Percentiles rank a stretch among this genome's conserved stretches.
Evolutionary conservation across 1,140 invertebrate species (phyloP).

Genomic region (Colletes latitarsis): DNA sequence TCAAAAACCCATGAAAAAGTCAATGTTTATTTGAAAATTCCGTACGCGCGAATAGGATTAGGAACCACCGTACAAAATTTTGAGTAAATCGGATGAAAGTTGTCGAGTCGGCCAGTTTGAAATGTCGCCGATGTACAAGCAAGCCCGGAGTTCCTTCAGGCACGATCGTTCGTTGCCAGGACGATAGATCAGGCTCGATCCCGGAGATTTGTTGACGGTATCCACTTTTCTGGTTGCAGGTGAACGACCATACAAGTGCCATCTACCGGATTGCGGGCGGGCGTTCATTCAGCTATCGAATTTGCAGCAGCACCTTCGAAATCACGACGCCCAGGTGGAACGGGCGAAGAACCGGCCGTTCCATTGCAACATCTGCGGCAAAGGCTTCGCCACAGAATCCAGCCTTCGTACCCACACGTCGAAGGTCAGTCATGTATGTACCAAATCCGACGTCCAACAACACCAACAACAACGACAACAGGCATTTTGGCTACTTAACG

Average conservation of each 20-base stretch:
- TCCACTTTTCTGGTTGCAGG: slow-evolving; percentile 85
- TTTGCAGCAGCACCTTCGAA: slow-evolving; percentile 97
- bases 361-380: slow-evolving; percentile 97
- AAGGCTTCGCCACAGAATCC: slow-evolving; percentile 97
- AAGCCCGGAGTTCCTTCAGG: no score
- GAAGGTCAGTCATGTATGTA: slow-evolving; percentile 94
- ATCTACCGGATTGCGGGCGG: slow-evolving; percentile 95
- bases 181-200: no score
- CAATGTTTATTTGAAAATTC: no score
- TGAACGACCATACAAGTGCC: slow-evolving; percentile 98
- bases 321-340: slow-evolving; percentile 97
- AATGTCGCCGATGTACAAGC: no score
- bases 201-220: background rate
- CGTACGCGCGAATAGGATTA: no score
- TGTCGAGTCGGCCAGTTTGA: no score
- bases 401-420: slow-evolving; percentile 96
- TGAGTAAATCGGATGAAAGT: no score
- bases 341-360: slow-evolving; percentile 96
- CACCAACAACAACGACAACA: slow-evolving; percentile 61
- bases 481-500: slow-evolving; percentile 61
- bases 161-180: no score
- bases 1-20: no score
- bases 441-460: slow-evolving; percentile 81
- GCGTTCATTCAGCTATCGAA: slow-evolving; percentile 99
- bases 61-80: no score